Percentiles rank a stretch among this genome's conserved stretches.
phyloP scores from a whole-genome alignment of 2,888 invertebrate genomes.

The Eremobia ochroleuca region DNA sequence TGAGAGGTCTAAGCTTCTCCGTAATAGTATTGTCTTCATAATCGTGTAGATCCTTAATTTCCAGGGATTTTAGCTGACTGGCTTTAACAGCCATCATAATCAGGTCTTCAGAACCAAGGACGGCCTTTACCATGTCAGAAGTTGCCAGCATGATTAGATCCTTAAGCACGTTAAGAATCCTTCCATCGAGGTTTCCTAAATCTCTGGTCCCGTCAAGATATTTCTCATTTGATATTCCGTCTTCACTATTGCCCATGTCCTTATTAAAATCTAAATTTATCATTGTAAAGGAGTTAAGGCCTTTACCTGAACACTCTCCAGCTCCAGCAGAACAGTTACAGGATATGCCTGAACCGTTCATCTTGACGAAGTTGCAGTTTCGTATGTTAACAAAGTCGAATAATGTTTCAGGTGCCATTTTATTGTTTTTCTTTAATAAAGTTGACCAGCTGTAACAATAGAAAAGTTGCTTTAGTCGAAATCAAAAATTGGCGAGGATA shows the following conservation, averaged over 20 bases:
- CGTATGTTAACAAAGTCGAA: conserved; percentile 1
- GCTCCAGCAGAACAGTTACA: too few species aligned
- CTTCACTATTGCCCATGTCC: background rate
- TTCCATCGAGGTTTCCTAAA: background rate
- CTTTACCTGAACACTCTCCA: background rate
- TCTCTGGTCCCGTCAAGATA: background rate
- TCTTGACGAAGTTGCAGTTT: background rate
- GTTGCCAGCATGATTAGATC: background rate
- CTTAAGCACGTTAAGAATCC: background rate
- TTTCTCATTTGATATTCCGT: background rate
- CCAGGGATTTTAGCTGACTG: background rate
- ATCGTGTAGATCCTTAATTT: background rate
- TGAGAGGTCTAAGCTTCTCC: background rate
- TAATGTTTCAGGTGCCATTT: background rate
- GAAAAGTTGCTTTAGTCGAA: background rate
- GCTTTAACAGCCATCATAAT: background rate
- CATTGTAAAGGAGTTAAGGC: background rate
- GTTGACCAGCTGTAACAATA: conserved; percentile 22
- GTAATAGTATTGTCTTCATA: background rate
- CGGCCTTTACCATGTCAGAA: background rate
- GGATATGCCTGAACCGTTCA: background rate
- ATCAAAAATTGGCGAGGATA: background rate
- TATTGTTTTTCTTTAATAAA: background rate
- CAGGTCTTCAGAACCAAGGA: background rate
- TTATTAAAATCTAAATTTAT: conserved; percentile 7